Conservation (phyloP, 2,888 invertebrate genomes). For the Cosmia trapezina region DNA sequence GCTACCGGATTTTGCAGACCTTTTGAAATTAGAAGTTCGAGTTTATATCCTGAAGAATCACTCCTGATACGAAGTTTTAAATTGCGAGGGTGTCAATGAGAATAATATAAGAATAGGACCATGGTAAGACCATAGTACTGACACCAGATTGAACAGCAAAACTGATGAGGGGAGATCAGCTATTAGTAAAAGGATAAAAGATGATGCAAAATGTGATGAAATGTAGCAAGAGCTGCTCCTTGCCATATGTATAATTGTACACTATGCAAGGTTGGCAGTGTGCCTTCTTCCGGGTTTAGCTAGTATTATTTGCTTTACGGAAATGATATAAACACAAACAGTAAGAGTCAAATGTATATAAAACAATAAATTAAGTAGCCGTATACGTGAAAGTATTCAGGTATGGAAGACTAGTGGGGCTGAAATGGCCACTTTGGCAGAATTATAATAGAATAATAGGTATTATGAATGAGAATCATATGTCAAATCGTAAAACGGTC, state of each 20-base stretch:
- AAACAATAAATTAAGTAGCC: neutral
- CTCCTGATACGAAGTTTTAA: neutral
- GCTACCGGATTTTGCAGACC: neutral
- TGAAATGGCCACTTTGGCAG: too few species aligned
- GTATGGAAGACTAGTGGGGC: neutral
- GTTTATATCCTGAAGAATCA: neutral
- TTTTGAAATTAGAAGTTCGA: neutral
- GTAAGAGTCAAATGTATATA: neutral
- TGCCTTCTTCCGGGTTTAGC: slow-evolving; percentile 43
- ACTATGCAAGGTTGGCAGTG: slow-evolving; percentile 36
- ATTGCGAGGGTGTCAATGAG: neutral
- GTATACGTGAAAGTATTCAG: neutral
- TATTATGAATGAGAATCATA: too few species aligned
- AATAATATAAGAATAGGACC: neutral
- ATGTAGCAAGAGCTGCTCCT: slow-evolving; percentile 1
- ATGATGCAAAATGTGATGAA: slow-evolving; percentile 4
- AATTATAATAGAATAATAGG: too few species aligned
- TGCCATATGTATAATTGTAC: neutral
- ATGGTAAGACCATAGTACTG: neutral
- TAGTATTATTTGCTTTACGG: slow-evolving; percentile 27
- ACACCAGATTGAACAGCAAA: neutral
- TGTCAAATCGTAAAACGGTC: too few species aligned
- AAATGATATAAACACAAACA: slow-evolving; percentile 19
- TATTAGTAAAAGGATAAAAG: neutral
- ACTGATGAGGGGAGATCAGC: neutral